Percentiles rank a stretch among this genome's conserved stretches.
phyloP scores from a whole-genome alignment of 2,888 invertebrate genomes.

The Noctua pronuba region DNA sequence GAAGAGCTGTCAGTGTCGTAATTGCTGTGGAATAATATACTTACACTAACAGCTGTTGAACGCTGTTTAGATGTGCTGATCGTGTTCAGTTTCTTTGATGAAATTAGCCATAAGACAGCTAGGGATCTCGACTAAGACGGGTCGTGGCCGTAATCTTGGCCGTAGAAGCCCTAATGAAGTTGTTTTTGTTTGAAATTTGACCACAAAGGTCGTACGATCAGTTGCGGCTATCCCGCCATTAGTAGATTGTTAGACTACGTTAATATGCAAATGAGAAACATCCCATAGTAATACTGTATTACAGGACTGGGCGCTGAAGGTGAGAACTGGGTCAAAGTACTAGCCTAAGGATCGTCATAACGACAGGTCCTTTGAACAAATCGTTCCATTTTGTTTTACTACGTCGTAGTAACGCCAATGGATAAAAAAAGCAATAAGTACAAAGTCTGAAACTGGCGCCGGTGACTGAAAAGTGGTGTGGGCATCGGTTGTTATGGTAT shows the following conservation, averaged over 20 bases:
- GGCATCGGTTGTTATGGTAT: too few species aligned
- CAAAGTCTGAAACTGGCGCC: too few species aligned
- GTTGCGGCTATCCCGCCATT: neutral
- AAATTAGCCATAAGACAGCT: neutral
- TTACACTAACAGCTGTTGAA: neutral
- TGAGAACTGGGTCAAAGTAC: too few species aligned
- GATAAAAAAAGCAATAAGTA: too few species aligned
- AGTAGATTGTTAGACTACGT: too few species aligned
- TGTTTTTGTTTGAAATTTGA: neutral
- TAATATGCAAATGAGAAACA: neutral
- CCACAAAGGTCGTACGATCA: neutral
- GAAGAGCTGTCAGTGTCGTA: neutral
- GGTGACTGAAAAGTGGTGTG: too few species aligned
- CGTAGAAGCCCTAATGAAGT: neutral
- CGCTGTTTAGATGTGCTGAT: neutral
- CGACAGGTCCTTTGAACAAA: neutral
- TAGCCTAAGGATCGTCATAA: neutral
- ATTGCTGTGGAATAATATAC: too few species aligned
- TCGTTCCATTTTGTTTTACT: neutral
- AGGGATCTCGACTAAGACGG: neutral
- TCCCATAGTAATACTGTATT: neutral
- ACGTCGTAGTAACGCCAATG: too few species aligned
- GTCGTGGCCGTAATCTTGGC: neutral
- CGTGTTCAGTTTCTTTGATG: neutral
- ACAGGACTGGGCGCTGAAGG: neutral